Base-by-base conservation (phyloP, 2,888 invertebrate species). In the Drosophila nr. fundita region DNA sequence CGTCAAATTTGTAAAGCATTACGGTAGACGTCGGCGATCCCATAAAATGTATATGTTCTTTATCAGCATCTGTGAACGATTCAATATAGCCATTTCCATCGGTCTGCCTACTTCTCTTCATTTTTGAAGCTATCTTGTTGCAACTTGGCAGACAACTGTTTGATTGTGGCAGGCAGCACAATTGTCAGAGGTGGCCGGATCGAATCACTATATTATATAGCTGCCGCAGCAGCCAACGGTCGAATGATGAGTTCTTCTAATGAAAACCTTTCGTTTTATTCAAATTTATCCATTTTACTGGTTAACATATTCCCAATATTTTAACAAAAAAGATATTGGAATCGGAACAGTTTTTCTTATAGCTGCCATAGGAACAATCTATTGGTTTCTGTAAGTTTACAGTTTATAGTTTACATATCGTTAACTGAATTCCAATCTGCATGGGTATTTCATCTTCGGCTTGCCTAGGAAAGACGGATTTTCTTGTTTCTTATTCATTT, bases 401-500 rank as follows among this genome's bases (percentile, higher is more conserved):
- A 21, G 42, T 24, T 36, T 36, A 7, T 15, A 15, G 24, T 24
- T 24, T 15, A 15, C 45, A 15, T 4, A 8, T 45, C 2, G 15
- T 1, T 15, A 6, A 1, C 24, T 15, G 4, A 24, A 45, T 45
- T 45, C 15, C 2, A 45, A 45, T 45, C 24, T 24, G 40, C 45
- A 15, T 4, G 24, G 4, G 21, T 27, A 24, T 45, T 45, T 45
- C 8, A 24, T 24, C 8, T 45, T 45, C 45, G 24, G 45, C 24
- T 45, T 45, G 24, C 15, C 45, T 45, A 4, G 21, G 21, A 21
- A 4, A 8, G 45, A 7, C 24, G 1, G 2, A 4, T 4, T 48
- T 63, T 50, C 29, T 50, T 15, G 27, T 21, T 30, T 38, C 29
- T 15, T 38, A 38, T 57, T 24, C 30, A 32, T 42, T 57, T 10